Evolutionary conservation across 1,140 invertebrate genomes (phyloP), one percentile per base, ranked within the genome.

Genomic region (Lucilia cuprina): DNA sequence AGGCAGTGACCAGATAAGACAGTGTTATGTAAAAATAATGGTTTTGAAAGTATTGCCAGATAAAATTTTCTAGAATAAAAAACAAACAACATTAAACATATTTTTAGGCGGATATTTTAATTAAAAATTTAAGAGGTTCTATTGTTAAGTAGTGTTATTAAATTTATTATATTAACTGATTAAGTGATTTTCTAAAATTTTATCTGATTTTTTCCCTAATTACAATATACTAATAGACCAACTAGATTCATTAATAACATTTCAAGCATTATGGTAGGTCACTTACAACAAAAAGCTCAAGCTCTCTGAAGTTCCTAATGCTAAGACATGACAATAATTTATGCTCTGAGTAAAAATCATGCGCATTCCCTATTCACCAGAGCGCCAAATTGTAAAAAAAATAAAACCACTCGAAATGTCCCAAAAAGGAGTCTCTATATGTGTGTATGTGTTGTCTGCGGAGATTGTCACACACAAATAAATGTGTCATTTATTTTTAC

Each of bases 271-370:
- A 70, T 7, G 65, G 65, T 70, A 70, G 65, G 65, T 70, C 65
- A 70, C 65, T 70, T 70, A 70, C 65, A 70, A n/a, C 13, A 70
- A 70, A 25, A 21, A 70, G 19, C 65, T 70, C 65, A 70, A 70
- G 55, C 19, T 70, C 21, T 12, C 5, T 10, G 21, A 25, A 5
- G 21, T 70, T 12, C 55, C 5, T 60, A 0, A 21, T 14, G 4
- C 10, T 21, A 70, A 9, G 19, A 12, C 19, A 21, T 21, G 2
- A 70, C 21, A 19, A 21, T 5, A 17, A 70, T 21, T 70, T 21
- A 70, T 21, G 19, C 65, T 70, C 50, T 55, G 50, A 55, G 50
- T 13, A n/a, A 4, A 5, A 9, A 12, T 70, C 65, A 21, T 70
- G 65, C 65, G 65, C 65, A 21, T 17, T 19, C 17, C 5, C 1